Evolutionary conservation across 2,797 vertebrate genomes (phyloP), one percentile per base, ranked within the genome.

Genomic region (Microhierax caerulescens): DNA sequence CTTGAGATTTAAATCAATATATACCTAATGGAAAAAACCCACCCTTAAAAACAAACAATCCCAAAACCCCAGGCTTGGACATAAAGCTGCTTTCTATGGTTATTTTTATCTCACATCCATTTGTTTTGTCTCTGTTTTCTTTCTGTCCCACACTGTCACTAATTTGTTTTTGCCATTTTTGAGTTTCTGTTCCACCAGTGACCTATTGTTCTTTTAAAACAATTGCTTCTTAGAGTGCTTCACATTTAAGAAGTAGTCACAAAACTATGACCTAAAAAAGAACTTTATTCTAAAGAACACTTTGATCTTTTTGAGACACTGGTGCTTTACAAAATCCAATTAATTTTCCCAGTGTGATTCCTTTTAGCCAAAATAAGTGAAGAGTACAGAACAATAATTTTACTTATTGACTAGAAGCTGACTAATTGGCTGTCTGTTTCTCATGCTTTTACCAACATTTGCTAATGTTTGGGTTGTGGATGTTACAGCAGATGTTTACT

Each of bases 271-370:
- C 68, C 67, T 74, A 74, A 88, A 80, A 75, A 75, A n/a, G 8
- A 75, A 67, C 10, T 75, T 92, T 32, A 36, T 90, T 92, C 48
- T 88, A 57, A 90, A 90, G 72, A 85, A 72, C 60, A 80, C 60
- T 90, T 90, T 80, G 72, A 76, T 94, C 41, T 92, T 73, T 90
- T 87, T 60, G 25, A 76, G 82, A 84, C 83, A 51, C n/a, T 45
- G 36, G 19, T 82, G 54, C 70, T 95, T 95, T 90, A 60, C 63
- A 87, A 83, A 95, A 91, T 87, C 80, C 83, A 92, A 43, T 96
- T 95, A 94, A 79, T 78, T 95, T 93, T 93, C 60, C 84, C 87
- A 60, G 90, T 93, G 48, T 82, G 86, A 86, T 79, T 80, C 63
- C 92, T 90, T 96, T 93, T 76, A 96, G 74, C 43, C 30, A 57